Evolutionary conservation across 2,797 vertebrate genomes (phyloP), one percentile per base, ranked within the genome.

Genomic region (Centropyge bicolor): DNA sequence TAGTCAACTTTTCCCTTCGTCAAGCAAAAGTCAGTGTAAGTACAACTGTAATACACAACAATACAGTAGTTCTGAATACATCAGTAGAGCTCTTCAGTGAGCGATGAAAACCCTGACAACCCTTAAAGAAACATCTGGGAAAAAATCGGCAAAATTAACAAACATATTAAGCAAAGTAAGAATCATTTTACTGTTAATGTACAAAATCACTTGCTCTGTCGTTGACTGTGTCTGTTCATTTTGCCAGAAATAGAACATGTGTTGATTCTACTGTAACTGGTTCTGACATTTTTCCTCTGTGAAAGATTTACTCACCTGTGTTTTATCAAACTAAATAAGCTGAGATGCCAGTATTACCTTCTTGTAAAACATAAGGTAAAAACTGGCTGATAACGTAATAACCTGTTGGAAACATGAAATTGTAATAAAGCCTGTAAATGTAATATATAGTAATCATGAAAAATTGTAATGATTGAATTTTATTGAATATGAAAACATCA

Each of bases 341-440:
- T 40, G 55, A 57, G 20, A 59, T 38, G 13, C 10, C 57, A 57
- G 31, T 41, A 31, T 36, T 51, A 62, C 20, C 22, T 31, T 48
- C 55, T 22, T 60, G 31, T 49, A 54, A 64, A 55, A 20, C 64
- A 3, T 48, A 52, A 68, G 62, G 43, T 51, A 70, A 72, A n/a
- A 74, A 41, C 4, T n/a, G 17, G 55, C 27, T 31, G 11, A 73
- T 74, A 64, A 59, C 57, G 49, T 66, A 67, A 78, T n/a, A 64
- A 60, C 43, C 36, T 36, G 24, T 61, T 20, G 16, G 46, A 63
- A 67, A 80, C 43, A 80, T 3, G 3, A 80, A 61, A 72, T 43
- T 31, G 49, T 38, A 40, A 65, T 49, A 35, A 74, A 71, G 68
- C 45, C 0, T 80, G 22, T 63, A 35, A 45, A 65, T 71, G 24